Percentiles rank a stretch among this genome's conserved stretches.
Conservation (phyloP, 2,113 vertebrate species). For the Carettochelys insculpta region DNA sequence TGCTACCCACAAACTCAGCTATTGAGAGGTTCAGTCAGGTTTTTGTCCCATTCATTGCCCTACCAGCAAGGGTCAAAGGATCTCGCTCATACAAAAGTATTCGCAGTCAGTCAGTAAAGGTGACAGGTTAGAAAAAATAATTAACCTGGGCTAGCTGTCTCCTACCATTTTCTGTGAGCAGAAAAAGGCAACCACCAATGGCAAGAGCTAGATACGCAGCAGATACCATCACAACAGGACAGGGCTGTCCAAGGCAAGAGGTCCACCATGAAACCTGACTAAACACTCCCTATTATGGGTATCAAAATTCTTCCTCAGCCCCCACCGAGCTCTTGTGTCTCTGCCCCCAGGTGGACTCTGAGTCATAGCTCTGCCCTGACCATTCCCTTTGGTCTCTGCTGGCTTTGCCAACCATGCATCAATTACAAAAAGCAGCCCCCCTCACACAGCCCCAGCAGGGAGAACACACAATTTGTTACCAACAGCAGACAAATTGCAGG, state of each 20-base stretch:
- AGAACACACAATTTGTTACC: not conserved
- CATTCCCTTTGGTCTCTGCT: not conserved
- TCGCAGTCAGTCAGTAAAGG: not conserved
- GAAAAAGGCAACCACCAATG: not conserved
- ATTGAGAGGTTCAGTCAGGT: not conserved
- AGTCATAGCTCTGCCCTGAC: not conserved
- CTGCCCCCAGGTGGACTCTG: not conserved
- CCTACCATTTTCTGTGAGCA: not conserved
- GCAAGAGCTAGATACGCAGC: not conserved
- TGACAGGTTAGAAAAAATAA: not conserved
- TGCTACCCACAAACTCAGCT: accelerated
- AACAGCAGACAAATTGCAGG: accelerated
- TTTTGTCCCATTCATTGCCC: not conserved
- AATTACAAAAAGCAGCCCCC: not conserved
- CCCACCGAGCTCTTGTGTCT: accelerated
- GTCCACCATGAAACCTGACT: not conserved
- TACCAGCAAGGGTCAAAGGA: not conserved
- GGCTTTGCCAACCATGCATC: not conserved
- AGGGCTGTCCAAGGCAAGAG: not conserved
- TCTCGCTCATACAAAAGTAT: not conserved
- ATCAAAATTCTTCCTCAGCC: not conserved
- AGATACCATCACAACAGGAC: not conserved
- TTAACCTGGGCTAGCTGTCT: not conserved
- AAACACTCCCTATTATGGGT: not conserved
- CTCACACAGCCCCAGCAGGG: accelerated